Percentiles rank a stretch among this genome's conserved stretches.
Evolutionary conservation across 2,113 vertebrate species (phyloP).

Genomic region (Nothocercus julius): DNA sequence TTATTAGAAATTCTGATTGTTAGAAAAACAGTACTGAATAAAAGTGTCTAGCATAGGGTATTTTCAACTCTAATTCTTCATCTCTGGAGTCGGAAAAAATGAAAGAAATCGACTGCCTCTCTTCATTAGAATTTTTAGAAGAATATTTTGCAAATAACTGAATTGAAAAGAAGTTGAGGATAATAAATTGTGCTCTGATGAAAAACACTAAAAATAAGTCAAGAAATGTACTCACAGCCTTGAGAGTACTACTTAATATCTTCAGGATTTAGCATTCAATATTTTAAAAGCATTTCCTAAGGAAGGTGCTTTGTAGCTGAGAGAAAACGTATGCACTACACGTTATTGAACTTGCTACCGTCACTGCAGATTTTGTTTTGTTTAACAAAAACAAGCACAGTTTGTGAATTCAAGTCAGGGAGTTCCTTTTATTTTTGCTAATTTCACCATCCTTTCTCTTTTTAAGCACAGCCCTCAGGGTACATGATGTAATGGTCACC

Average conservation of each 20-base stretch:
- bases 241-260: constrained; percentile 60
- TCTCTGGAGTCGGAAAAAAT: neutral
- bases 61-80: neutral
- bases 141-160: neutral
- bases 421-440: constrained; percentile 79
- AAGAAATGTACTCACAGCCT: constrained; percentile 44
- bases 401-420: constrained; percentile 80
- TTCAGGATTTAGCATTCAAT: constrained; percentile 58
- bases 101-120: neutral
- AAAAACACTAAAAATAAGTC: constrained; percentile 31
- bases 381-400: constrained; percentile 81
- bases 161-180: neutral
- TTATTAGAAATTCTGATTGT: neutral
- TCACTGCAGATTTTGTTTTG: constrained; percentile 76
- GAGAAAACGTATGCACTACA: constrained; percentile 71
- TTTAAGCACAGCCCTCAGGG: constrained; percentile 76
- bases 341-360: constrained; percentile 72
- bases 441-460: constrained; percentile 78
- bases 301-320: constrained; percentile 65
- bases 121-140: constrained; percentile 14
- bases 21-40: neutral
- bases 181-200: neutral
- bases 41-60: neutral
- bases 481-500: constrained; percentile 79
- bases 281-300: constrained; percentile 67